Percentiles rank a stretch among this genome's conserved stretches.
Conservation (phyloP, 2,888 invertebrate genomes). For the Cistogaster globosa region DNA sequence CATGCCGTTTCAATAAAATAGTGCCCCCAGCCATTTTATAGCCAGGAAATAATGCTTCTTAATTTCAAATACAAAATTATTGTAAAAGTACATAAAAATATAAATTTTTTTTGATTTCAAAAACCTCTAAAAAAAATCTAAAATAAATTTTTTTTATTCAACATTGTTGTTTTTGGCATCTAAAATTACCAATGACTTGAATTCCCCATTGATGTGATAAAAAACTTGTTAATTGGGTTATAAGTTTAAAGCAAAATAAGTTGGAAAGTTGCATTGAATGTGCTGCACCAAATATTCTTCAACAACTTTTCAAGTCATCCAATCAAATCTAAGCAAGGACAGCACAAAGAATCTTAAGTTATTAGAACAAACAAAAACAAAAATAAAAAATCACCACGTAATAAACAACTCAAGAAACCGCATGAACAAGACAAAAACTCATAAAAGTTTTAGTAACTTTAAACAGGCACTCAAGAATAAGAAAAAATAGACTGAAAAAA, state of each 20-base stretch:
- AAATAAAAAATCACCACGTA: not conserved
- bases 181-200: not conserved
- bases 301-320: not conserved
- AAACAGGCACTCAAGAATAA: not conserved
- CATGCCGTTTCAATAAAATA: too few species aligned
- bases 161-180: not conserved
- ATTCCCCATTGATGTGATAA: not conserved
- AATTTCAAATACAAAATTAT: too few species aligned
- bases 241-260: conserved; percentile 3
- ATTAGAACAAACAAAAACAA: not conserved
- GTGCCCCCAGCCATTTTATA: too few species aligned
- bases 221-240: conserved; percentile 30
- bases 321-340: conserved; percentile 30
- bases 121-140: too few species aligned
- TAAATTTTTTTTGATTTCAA: too few species aligned
- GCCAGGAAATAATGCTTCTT: too few species aligned
- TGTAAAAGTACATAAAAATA: too few species aligned
- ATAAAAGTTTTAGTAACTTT: conserved; percentile 30
- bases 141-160: too few species aligned
- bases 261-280: conserved; percentile 28
- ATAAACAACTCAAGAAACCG: conserved; percentile 25
- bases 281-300: not conserved
- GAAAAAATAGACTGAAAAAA: not conserved
- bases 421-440: conserved; percentile 29
- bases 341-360: conserved; percentile 18